Conservation (phyloP, 2,113 vertebrate genomes). For the Centropus bengalensis region DNA sequence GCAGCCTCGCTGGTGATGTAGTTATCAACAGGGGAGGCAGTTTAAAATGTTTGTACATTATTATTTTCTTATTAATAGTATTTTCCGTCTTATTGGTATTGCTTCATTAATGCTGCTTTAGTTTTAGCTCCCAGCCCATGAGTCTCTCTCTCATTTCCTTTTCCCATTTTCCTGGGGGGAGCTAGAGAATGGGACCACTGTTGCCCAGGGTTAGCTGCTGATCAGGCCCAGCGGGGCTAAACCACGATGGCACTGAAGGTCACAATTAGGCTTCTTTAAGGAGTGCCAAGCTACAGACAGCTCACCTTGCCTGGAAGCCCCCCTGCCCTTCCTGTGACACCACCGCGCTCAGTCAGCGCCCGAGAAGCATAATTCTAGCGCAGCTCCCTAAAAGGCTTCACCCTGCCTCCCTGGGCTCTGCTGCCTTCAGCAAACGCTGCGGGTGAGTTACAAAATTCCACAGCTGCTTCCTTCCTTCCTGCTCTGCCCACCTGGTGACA, state of each 20-base stretch:
- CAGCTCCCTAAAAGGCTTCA: background rate
- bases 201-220: too few species aligned
- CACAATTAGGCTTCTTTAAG: background rate
- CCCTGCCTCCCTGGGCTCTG: background rate
- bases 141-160: too few species aligned
- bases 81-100: too few species aligned
- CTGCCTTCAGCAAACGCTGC: background rate
- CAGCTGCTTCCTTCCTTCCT: constrained; percentile 12
- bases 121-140: too few species aligned
- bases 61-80: too few species aligned
- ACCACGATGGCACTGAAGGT: background rate
- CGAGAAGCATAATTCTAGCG: background rate
- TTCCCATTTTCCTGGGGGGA: too few species aligned
- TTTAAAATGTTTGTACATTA: too few species aligned
- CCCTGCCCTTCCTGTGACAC: background rate
- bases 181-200: too few species aligned
- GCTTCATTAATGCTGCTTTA: too few species aligned
- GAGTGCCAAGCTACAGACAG: background rate
- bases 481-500: background rate
- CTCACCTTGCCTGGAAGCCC: background rate
- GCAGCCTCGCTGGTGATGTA: too few species aligned
- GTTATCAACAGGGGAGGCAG: too few species aligned
- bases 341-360: background rate
- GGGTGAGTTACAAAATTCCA: background rate
- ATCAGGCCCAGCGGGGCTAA: too few species aligned